Evolutionary conservation across 2,113 vertebrate genomes (phyloP).

Genomic region (Thunnus thynnus): DNA sequence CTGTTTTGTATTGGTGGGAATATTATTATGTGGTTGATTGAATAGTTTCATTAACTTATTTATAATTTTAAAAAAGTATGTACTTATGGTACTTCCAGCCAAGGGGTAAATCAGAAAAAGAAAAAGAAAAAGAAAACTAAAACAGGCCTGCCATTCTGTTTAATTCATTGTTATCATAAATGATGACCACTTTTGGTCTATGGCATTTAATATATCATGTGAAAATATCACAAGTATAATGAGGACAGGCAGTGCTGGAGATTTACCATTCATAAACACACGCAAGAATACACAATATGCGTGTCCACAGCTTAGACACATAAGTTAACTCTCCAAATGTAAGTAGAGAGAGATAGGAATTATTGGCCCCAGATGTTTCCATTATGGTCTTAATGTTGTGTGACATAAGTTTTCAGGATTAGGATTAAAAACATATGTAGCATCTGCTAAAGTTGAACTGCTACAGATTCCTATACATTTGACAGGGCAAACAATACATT

Average conservation of each 20-base stretch:
- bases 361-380: slow-evolving; percentile 57
- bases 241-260: background rate
- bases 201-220: no score
- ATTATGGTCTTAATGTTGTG: slow-evolving; percentile 48
- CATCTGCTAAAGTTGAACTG: background rate
- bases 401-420: slow-evolving; percentile 40
- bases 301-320: background rate
- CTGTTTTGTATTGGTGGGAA: background rate
- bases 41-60: no score
- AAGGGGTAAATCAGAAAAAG: no score
- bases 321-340: slow-evolving; percentile 18
- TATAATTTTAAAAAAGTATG: no score
- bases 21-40: background rate
- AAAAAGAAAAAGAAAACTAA: background rate
- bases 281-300: background rate
- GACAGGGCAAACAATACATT: background rate
- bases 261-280: slow-evolving; percentile 1
- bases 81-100: no score
- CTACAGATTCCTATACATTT: background rate
- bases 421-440: slow-evolving; percentile 38
- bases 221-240: no score
- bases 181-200: background rate
- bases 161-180: background rate
- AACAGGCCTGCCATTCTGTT: background rate
- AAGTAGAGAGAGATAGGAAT: slow-evolving; percentile 35